Evolutionary conservation across 2,113 vertebrate species (phyloP).

Genomic region (Orthonyx spaldingii): DNA sequence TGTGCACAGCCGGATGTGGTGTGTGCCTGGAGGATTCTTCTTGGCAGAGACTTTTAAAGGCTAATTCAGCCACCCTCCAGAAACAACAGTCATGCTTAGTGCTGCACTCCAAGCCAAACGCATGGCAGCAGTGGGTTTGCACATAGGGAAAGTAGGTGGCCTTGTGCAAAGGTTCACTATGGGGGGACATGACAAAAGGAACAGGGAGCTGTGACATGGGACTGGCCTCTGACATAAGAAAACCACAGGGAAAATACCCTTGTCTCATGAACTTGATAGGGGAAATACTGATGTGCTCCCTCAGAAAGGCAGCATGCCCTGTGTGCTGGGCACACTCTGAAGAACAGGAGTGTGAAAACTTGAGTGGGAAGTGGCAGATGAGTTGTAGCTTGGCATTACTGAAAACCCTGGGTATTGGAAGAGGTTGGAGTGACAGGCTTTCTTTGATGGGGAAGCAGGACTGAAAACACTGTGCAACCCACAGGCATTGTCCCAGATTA

Average conservation of each 20-base stretch:
- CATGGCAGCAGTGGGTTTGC: not conserved
- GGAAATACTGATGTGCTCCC: not conserved
- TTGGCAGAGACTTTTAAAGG: not conserved
- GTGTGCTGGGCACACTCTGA: not conserved
- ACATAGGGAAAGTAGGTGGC: accelerated
- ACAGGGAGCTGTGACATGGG: not conserved
- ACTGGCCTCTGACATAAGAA: not conserved
- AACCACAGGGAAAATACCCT: not conserved
- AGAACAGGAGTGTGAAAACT: not conserved
- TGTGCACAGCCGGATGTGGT: not conserved
- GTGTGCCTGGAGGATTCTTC: not conserved
- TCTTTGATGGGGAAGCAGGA: not conserved
- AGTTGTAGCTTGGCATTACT: not conserved
- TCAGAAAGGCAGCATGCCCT: not conserved
- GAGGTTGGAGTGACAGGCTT: not conserved
- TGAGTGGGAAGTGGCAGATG: not conserved
- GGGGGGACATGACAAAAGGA: not conserved
- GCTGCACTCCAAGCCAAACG: not conserved
- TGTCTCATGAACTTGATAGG: not conserved
- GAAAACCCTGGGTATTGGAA: not conserved
- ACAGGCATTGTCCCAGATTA: not conserved
- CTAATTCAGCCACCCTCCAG: not conserved
- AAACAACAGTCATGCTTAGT: not conserved
- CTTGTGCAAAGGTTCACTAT: not conserved
- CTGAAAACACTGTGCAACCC: not conserved